Evolutionary conservation across 2,113 vertebrate genomes (phyloP).

Genomic region (Psettodes erumei): DNA sequence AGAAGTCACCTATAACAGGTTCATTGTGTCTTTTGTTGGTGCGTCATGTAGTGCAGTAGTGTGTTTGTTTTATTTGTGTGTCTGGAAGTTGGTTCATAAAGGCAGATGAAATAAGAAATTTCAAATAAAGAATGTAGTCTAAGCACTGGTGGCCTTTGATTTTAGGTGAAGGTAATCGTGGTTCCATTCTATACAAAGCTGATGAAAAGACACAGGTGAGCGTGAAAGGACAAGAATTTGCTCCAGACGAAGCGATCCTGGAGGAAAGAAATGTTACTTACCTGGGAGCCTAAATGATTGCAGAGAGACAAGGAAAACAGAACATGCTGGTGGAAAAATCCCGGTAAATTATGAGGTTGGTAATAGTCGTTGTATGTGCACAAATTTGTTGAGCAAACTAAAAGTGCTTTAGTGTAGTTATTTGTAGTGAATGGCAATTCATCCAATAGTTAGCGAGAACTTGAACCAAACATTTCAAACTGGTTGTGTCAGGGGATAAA

Average conservation of each 20-base stretch:
- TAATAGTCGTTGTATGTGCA: no score
- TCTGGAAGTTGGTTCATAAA: not conserved
- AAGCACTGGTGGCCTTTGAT: not conserved
- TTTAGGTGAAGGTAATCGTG: not conserved
- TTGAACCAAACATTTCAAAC: no score
- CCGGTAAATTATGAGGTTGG: not conserved
- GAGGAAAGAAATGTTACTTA: not conserved
- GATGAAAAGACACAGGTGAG: not conserved
- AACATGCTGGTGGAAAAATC: not conserved
- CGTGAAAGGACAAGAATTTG: not conserved
- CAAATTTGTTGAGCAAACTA: no score
- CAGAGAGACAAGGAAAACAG: not conserved
- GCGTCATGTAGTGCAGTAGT: not conserved
- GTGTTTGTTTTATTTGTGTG: not conserved
- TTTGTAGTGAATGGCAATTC: no score
- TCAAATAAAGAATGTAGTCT: no score
- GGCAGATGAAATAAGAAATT: not conserved
- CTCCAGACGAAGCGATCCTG: not conserved
- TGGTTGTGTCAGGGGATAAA: no score
- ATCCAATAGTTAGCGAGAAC: no score
- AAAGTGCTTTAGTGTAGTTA: no score
- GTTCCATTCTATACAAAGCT: not conserved
- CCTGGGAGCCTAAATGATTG: not conserved
- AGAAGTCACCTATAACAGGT: not conserved
- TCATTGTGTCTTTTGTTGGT: not conserved